These are phyloP conservation scores for Morone saxatilis DNA, from an alignment of 2,113 vertebrate genomes.

Conservation along the genomic window DNA sequence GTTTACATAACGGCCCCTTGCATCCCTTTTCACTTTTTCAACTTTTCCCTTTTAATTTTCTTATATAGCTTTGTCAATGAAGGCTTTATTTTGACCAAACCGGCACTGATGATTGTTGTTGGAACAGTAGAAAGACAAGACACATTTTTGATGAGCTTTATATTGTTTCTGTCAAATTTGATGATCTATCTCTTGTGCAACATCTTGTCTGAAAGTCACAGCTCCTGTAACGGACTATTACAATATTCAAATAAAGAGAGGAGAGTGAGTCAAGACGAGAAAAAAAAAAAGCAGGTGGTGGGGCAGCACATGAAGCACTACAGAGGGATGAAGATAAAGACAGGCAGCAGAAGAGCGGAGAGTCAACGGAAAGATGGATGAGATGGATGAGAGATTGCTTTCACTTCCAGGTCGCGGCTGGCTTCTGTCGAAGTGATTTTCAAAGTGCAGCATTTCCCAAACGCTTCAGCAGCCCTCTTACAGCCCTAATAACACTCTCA, in stretches of 20 bases:
- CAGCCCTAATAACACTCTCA: constrained; percentile 55
- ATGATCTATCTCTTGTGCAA: too few species aligned
- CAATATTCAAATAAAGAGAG: background rate
- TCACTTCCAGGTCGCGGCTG: constrained; percentile 26
- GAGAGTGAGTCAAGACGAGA: background rate
- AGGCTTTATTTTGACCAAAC: too few species aligned
- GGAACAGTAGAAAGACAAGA: too few species aligned
- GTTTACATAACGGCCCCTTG: too few species aligned
- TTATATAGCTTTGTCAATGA: too few species aligned
- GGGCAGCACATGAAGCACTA: background rate
- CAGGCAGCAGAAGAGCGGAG: background rate
- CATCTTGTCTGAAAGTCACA: too few species aligned
- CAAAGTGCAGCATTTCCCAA: constrained; percentile 23
- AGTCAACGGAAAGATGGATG: constrained; percentile 1
- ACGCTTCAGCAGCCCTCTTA: constrained; percentile 41
- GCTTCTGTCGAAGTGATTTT: constrained; percentile 41
- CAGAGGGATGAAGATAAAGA: constrained; percentile 1
- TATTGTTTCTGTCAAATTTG: too few species aligned
- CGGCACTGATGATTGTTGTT: too few species aligned
- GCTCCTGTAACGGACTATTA: background rate
- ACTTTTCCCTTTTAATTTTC: too few species aligned
- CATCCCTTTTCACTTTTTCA: too few species aligned
- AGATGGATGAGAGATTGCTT: constrained; percentile 37
- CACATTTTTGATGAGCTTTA: too few species aligned
- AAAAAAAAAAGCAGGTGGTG: background rate